Evolutionary conservation across 2,888 invertebrate species (phyloP).

Genomic region (Melanostoma mellinum): DNA sequence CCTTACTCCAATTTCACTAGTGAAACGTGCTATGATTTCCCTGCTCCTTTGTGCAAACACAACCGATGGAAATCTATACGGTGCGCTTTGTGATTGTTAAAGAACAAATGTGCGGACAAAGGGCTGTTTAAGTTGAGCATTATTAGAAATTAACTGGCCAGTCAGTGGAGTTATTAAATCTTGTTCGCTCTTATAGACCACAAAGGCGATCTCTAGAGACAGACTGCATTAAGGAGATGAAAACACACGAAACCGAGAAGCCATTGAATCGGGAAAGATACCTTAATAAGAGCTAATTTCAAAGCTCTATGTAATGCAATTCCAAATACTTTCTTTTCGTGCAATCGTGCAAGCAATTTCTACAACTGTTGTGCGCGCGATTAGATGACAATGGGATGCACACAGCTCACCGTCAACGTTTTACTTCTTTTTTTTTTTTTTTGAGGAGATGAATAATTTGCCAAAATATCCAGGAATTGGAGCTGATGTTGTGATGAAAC

Average conservation of each 20-base stretch:
- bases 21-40: slow-evolving; percentile 59
- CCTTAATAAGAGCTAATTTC: slow-evolving; percentile 69
- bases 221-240: slow-evolving; percentile 8
- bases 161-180: slow-evolving; percentile 64
- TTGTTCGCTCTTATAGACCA: slow-evolving; percentile 20
- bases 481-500: slow-evolving; percentile 44
- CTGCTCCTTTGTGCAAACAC: slow-evolving; percentile 43
- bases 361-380: slow-evolving; percentile 57
- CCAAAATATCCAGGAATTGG: slow-evolving; percentile 40
- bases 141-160: slow-evolving; percentile 65
- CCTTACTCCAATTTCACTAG: slow-evolving; percentile 65
- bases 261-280: slow-evolving; percentile 45
- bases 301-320: slow-evolving; percentile 52
- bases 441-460: slow-evolving; percentile 45
- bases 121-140: slow-evolving; percentile 42
- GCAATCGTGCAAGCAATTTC: slow-evolving; percentile 71
- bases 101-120: slow-evolving; percentile 70
- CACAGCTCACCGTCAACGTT: not conserved
- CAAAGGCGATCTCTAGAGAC: not conserved
- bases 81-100: slow-evolving; percentile 13
- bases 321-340: slow-evolving; percentile 71
- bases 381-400: slow-evolving; percentile 67
- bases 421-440: slow-evolving; percentile 4
- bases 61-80: slow-evolving; percentile 34
- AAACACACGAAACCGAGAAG: slow-evolving; percentile 41